Evolutionary conservation across 2,797 vertebrate genomes (phyloP), one percentile per base, ranked within the genome.

Genomic region (Vireo griseus): DNA sequence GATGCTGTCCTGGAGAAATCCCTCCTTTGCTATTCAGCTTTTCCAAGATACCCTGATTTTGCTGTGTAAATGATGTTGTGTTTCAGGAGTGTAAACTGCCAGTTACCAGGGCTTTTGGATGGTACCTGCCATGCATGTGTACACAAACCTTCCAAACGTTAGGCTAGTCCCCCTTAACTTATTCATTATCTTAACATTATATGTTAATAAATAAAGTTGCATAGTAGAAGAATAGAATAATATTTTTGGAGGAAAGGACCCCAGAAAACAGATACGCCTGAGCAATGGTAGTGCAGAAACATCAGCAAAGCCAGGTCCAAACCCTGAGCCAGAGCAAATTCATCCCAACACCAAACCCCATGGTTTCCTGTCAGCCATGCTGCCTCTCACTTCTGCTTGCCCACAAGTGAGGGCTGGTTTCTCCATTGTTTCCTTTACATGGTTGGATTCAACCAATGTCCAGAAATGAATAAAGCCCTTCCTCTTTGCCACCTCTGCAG

Each of bases 31-130:
- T 66, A 1, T 22, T 66, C 33, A 61, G 61, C 25, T 44, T 59
- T 74, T 50, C 66, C 51, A n/a, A 37, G n/a, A 3, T 13, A 6
- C 4, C 3, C 28, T n/a, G 39, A 51, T 17, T 26, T 54, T 42
- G 39, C 50, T 4, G 3, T 18, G 13, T 44, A n/a, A 44, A 20
- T 39, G 1, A 5, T 2, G 24, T 4, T 1, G 10, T 7, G 11
- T 44, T 73, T 37, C 39, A 52, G 48, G 48, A 66, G 50, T 25
- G 22, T 14, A 13, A 28, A 5, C 18, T 63, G 31, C 31, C 35
- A 19, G 19, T 26, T 40, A 16, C 45, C 17, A 17, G 51, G 39
- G 42, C 71, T 48, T 52, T 61, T 33, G 39, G 31, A 19, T 31
- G 61, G 51, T 19, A 22, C 52, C 52, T 39, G 31, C n/a, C 8